Evolutionary conservation across 2,113 vertebrate species (phyloP).

Genomic region (Catharus fuscescens): DNA sequence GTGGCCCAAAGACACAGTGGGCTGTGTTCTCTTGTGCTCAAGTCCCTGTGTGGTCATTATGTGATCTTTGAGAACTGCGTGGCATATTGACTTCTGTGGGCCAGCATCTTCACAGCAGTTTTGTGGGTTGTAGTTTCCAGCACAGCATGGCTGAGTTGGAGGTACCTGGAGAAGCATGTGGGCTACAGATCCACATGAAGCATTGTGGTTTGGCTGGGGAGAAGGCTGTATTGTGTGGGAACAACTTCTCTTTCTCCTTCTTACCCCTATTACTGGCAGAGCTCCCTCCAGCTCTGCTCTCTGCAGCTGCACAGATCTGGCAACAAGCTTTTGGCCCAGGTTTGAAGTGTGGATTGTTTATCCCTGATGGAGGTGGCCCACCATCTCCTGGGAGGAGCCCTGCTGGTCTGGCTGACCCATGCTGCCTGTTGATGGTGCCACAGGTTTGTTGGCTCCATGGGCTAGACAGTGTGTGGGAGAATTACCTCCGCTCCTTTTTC

Average conservation of each 20-base stretch:
- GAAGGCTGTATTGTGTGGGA: not conserved
- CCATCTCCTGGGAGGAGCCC: not conserved
- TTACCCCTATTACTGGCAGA: not conserved
- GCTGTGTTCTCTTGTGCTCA: not conserved
- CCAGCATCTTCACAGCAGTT: not conserved
- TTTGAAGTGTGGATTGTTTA: not conserved
- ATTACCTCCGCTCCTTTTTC: not conserved
- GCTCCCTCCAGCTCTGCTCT: not conserved
- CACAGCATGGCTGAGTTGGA: not conserved
- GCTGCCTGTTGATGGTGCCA: accelerated
- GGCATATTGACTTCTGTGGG: not conserved
- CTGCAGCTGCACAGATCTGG: not conserved
- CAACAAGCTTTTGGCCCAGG: not conserved
- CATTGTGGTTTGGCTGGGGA: not conserved
- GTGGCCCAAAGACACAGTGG: not conserved
- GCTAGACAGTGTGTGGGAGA: not conserved
- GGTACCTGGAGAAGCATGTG: not conserved
- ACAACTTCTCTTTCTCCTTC: not conserved
- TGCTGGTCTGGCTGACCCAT: not conserved
- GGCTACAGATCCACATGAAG: not conserved
- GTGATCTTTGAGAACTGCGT: not conserved
- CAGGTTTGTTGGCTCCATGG: not conserved
- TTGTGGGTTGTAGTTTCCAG: not conserved
- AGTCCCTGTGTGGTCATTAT: not conserved
- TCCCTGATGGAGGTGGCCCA: not conserved